Evolutionary conservation across 2,888 invertebrate genomes (phyloP).

Genomic region (Diploptera punctata): DNA sequence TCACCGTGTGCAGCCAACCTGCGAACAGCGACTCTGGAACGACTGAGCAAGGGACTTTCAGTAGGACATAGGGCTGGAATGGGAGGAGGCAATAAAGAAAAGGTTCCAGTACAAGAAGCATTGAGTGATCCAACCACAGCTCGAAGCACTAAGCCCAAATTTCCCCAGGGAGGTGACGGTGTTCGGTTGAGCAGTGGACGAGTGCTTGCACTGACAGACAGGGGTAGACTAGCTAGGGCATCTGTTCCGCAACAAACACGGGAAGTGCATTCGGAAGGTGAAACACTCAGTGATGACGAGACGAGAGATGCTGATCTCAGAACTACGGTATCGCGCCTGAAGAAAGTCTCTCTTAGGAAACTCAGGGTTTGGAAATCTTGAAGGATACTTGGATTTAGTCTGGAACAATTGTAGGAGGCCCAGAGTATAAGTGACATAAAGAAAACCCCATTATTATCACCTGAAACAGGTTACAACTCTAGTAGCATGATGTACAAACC

Average conservation of each 20-base stretch:
- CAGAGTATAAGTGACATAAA: slow-evolving; percentile 6
- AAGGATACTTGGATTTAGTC: slow-evolving; percentile 43
- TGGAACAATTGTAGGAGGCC: slow-evolving; percentile 29
- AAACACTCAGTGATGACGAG: slow-evolving; percentile 69
- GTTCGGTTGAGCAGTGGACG: slow-evolving; percentile 44
- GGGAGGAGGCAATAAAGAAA: slow-evolving; percentile 56
- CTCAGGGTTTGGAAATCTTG: slow-evolving; percentile 82
- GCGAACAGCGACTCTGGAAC: slow-evolving; percentile 62
- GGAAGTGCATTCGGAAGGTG: slow-evolving; percentile 77
- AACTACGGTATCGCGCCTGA: slow-evolving; percentile 76
- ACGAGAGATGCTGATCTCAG: slow-evolving; percentile 70
- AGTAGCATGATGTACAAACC: slow-evolving; percentile 16
- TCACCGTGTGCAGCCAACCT: slow-evolving; percentile 61
- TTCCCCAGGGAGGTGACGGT: slow-evolving; percentile 45
- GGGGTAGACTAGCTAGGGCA: slow-evolving; percentile 53
- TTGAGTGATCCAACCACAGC: slow-evolving; percentile 66
- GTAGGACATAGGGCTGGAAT: slow-evolving; percentile 68
- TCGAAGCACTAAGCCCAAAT: slow-evolving; percentile 49
- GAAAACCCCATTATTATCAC: slow-evolving; percentile 17
- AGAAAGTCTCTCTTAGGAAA: slow-evolving; percentile 79
- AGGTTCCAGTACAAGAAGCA: slow-evolving; percentile 65
- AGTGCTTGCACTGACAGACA: slow-evolving; percentile 56
- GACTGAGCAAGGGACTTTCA: slow-evolving; percentile 73
- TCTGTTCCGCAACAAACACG: slow-evolving; percentile 57
- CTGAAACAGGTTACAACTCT: slow-evolving; percentile 19